phyloP scores from a whole-genome alignment of 2,888 invertebrate species.

The Thecophora atra region DNA sequence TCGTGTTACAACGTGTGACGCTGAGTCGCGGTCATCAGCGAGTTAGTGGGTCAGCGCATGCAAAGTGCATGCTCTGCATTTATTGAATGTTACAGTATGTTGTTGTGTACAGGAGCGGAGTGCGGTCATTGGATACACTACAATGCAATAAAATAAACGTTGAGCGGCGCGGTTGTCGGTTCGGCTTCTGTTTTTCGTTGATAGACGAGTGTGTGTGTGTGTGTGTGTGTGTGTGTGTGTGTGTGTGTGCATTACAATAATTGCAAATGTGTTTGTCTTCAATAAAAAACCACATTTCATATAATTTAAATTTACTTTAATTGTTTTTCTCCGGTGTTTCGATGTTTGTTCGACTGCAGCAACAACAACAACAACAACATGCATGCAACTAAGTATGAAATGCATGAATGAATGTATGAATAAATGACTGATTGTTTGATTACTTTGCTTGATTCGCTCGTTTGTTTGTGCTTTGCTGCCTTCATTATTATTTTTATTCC shows the following conservation, averaged over 20 bases:
- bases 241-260: slow-evolving; percentile 22
- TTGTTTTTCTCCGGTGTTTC: slow-evolving; percentile 32
- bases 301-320: slow-evolving; percentile 36
- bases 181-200: too few relatives aligned
- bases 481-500: background rate
- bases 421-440: slow-evolving; percentile 19
- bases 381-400: slow-evolving; percentile 2
- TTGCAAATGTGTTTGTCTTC: slow-evolving; percentile 28
- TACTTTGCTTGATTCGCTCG: background rate
- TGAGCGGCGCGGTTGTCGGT: too few relatives aligned
- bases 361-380: slow-evolving; percentile 4
- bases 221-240: slow-evolving; percentile 17
- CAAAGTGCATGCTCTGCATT: too few relatives aligned
- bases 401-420: background rate
- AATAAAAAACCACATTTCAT: slow-evolving; percentile 28
- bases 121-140: background rate
- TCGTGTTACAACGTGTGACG: too few relatives aligned
- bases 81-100: too few relatives aligned
- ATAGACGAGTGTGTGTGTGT: slow-evolving; percentile 3
- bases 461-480: background rate
- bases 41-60: too few relatives aligned
- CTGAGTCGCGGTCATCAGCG: too few relatives aligned
- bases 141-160: too few relatives aligned
- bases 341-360: slow-evolving; percentile 18
- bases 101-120: too few relatives aligned